phyloP scores from a whole-genome alignment of 2,797 vertebrate species.

The Semotilus atromaculatus region DNA sequence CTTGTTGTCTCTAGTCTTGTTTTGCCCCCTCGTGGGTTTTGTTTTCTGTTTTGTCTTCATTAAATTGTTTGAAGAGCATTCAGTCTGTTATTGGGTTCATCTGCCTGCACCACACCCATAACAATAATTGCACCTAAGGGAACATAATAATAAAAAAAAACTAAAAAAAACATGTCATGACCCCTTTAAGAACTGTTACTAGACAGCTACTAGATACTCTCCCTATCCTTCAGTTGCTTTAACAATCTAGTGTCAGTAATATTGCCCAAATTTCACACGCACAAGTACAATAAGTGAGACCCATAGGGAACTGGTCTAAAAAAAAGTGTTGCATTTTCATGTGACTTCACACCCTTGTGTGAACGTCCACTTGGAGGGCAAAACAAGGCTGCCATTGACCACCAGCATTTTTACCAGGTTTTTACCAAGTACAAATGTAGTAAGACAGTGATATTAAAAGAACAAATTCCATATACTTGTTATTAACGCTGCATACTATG shows the following conservation, averaged over 20 bases:
- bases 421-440: neutral
- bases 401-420: neutral
- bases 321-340: neutral
- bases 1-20: too few species aligned
- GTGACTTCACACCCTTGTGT: neutral
- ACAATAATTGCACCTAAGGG: too few species aligned
- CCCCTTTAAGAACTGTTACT: neutral
- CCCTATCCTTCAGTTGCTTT: neutral
- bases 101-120: too few species aligned
- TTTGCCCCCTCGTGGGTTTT: too few species aligned
- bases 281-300: neutral
- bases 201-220: neutral
- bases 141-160: too few species aligned
- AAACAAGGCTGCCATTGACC: neutral
- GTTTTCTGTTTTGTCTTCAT: too few species aligned
- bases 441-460: neutral
- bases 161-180: too few species aligned
- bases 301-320: neutral
- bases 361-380: neutral
- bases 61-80: too few species aligned
- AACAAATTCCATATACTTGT: neutral
- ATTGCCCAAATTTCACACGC: neutral
- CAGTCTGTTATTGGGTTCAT: too few species aligned
- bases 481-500: neutral
- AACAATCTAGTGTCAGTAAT: neutral